Percentiles rank a stretch among this genome's conserved stretches.
These are phyloP conservation scores for Circaetus gallicus DNA, from an alignment of 2,113 vertebrate genomes.

Conservation along the genomic window DNA sequence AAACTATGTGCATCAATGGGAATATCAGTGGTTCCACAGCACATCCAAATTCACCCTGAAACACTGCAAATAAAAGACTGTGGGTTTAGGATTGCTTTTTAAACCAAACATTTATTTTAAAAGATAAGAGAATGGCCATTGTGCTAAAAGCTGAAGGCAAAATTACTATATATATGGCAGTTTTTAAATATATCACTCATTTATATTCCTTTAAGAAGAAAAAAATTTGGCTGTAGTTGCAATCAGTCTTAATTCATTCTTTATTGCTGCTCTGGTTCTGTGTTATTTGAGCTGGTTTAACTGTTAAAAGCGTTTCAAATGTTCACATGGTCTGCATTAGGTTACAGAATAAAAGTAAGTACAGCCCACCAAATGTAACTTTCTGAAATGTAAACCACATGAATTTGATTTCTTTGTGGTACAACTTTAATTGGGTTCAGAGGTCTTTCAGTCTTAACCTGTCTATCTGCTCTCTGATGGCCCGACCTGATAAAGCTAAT, in stretches of 20 bases:
- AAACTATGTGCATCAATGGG: constrained; percentile 6
- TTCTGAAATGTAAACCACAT: constrained; percentile 84
- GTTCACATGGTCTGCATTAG: constrained; percentile 85
- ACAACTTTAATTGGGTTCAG: constrained; percentile 83
- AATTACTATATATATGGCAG: neutral
- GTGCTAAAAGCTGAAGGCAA: constrained; percentile 48
- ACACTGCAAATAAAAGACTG: neutral
- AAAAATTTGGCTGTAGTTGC: constrained; percentile 74
- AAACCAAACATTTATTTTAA: constrained; percentile 60
- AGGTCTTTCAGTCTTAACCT: constrained; percentile 80
- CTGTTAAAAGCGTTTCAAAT: constrained; percentile 83
- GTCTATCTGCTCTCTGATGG: constrained; percentile 76
- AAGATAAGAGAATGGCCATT: constrained; percentile 59
- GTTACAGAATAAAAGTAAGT: constrained; percentile 83
- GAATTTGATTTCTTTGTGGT: constrained; percentile 83
- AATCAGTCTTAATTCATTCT: constrained; percentile 85
- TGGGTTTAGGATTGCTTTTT: constrained; percentile 55
- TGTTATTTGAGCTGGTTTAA: constrained; percentile 85
- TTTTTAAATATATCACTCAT: constrained; percentile 34
- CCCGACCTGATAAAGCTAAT: constrained; percentile 75
- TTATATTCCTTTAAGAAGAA: constrained; percentile 64
- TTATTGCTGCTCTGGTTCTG: constrained; percentile 83
- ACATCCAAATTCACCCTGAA: constrained; percentile 10
- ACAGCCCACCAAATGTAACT: constrained; percentile 82
- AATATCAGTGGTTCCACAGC: neutral